Evolutionary conservation across 2,797 vertebrate species (phyloP), one percentile per base, ranked within the genome.

Genomic region (Delichon dasypus): DNA sequence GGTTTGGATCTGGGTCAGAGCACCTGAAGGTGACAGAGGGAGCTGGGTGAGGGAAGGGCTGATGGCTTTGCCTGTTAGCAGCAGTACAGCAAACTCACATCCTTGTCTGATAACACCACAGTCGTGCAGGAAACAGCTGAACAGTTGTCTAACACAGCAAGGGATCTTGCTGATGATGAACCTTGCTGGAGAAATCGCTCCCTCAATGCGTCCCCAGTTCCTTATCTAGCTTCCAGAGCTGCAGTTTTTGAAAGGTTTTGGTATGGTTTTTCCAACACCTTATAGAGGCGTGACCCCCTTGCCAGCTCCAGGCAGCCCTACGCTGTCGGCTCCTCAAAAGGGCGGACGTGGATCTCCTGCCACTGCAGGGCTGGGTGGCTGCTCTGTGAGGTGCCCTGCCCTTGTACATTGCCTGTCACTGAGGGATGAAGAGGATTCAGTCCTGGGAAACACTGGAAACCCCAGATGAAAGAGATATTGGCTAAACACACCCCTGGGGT

Each of bases 141-240:
- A 36, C 82, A 57, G 91, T 92, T 85, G 57, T 88, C 80, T 91
- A 22, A 88, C 79, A 74, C 94, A 94, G 93, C 73, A 32, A 88
- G 89, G 83, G 62, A 50, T 72, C 88, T 85, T 20, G 8, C 90
- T 94, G 93, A 30, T 0, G 16, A 79, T 3, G n/a, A 95, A 81
- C 16, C 5, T 48, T 70, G 70, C 54, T 75, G 93, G 82, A 88
- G 93, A 74, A 83, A 88, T 77, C 0, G 0, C 81, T 91, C 60
- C 44, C 54, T 74, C 88, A 57, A 51, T 79, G 60, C 16, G 7
- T 83, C 90, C 90, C 88, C 34, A 42, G 74, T 5, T 90, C 84
- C 88, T 88, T 91, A 29, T 58, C 66, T 55, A 42, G 64, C 40
- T 73, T 92, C 64, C 32, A 48, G 90, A 79, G 67, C 2, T 30